A percentile compares a stretch with the other conserved stretches of the same genome.
These are phyloP conservation scores for Cepphus grylle DNA, from an alignment of 2,113 vertebrate genomes.

Conservation along the genomic window DNA sequence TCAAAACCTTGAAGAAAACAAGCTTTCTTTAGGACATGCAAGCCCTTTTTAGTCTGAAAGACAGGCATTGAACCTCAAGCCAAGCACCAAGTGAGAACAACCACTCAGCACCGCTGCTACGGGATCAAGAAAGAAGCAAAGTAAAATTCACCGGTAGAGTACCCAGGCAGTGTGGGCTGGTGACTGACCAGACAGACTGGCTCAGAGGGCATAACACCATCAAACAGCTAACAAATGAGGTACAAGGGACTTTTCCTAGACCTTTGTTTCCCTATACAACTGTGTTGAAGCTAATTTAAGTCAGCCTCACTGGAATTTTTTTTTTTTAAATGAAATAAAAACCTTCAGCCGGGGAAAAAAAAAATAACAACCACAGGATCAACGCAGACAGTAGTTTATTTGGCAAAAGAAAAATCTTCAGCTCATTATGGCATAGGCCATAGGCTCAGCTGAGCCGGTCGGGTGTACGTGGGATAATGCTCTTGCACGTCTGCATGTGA, in stretches of 20 bases:
- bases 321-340: background rate
- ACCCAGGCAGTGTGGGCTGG: fast-evolving
- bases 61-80: background rate
- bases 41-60: background rate
- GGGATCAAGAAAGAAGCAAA: background rate
- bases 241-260: background rate
- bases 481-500: background rate
- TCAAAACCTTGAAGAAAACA: background rate
- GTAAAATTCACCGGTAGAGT: background rate
- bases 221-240: background rate
- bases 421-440: background rate
- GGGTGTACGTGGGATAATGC: background rate
- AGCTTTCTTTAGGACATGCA: background rate
- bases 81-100: background rate
- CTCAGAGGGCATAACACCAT: background rate
- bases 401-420: background rate
- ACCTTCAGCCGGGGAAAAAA: background rate
- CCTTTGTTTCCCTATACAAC: background rate
- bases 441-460: background rate
- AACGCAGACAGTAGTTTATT: background rate
- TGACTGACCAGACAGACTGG: background rate
- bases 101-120: background rate
- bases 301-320: background rate
- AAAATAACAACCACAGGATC: background rate
- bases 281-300: background rate